A percentile compares a stretch with the other conserved stretches of the same genome.
Evolutionary conservation across 2,113 vertebrate genomes (phyloP).

Genomic region (Varanus salvator): DNA sequence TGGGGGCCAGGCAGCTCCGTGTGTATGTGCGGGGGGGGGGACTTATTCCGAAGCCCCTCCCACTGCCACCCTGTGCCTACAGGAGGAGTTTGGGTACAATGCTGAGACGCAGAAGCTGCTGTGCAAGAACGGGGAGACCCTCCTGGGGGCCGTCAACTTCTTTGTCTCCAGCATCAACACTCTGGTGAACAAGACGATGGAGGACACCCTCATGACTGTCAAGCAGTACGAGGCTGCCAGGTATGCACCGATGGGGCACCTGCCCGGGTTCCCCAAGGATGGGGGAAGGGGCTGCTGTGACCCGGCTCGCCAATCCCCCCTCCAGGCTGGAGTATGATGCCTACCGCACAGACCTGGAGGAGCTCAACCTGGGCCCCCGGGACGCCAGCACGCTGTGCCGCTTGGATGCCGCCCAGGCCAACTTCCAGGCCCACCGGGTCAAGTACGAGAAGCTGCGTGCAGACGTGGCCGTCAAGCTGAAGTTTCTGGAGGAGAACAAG

Average conservation of each 20-base stretch:
- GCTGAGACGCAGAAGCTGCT: constrained; percentile 96
- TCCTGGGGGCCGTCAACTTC: constrained; percentile 95
- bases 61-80: constrained; percentile 28
- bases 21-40: too few species aligned
- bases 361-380: constrained; percentile 90
- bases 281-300: constrained; percentile 7
- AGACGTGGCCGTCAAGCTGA: constrained; percentile 94
- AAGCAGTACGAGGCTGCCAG: constrained; percentile 96
- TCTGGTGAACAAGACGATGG: constrained; percentile 97
- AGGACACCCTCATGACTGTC: constrained; percentile 95
- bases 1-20: too few species aligned
- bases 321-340: constrained; percentile 93
- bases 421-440: constrained; percentile 92
- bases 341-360: constrained; percentile 95
- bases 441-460: constrained; percentile 95
- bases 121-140: constrained; percentile 96
- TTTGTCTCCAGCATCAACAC: constrained; percentile 99
- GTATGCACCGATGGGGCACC: constrained; percentile 61
- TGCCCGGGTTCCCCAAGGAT: not conserved
- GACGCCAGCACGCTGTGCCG: constrained; percentile 87
- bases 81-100: constrained; percentile 99
- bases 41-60: not conserved
- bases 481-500: constrained; percentile 99
- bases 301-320: not conserved
- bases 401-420: constrained; percentile 88